Evolutionary conservation across 2,888 invertebrate species (phyloP), one percentile per base, ranked within the genome.

Genomic region (Agrochola lota): DNA sequence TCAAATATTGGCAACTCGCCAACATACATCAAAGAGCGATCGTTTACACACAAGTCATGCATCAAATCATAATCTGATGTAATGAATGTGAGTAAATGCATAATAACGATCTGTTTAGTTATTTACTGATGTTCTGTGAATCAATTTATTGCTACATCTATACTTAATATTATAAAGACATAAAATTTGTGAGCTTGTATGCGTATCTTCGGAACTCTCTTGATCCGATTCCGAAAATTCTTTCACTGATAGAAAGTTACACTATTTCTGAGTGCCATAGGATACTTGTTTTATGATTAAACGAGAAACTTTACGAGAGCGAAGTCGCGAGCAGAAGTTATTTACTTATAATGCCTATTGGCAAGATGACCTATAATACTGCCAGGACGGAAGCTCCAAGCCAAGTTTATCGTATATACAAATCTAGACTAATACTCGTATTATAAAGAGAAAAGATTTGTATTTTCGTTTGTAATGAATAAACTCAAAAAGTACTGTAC

Each of bases 1-100:
- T 49, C 79, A 74, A 71, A 68, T 74, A 79, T 83, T 82, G 84
- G 82, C 79, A 7, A 17, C 46, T 20, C 15, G 64, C 82, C 82
- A 83, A 66, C 30, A 40, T 17, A 71, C 49, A 83, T 75, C 82
- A 80, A 80, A 82, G 67, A 71, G 40, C 17, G 62, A 57, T 74
- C 70, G 64, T 75, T 75, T 83, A 83, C 64, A 70, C 59, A 71
- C 70, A 71, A 71, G 60, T 80, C 75, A 64, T 60, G 62, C 60
- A 71, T 57, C 35, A 52, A 68, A 72, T 83, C 64, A 75, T 84
- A 72, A 70, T 83, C 68, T 74, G 26, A 26, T 71, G 57, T 75
- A 68, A 80, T 62, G 52, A 75, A 72, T 69, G 57, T 59, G 64
- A 66, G 71, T 62, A 52, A 84, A 69, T 69, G 52, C 40, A 60